These are phyloP conservation scores for Diprion similis DNA, from an alignment of 1,140 invertebrate species.

Conservation along the genomic window DNA sequence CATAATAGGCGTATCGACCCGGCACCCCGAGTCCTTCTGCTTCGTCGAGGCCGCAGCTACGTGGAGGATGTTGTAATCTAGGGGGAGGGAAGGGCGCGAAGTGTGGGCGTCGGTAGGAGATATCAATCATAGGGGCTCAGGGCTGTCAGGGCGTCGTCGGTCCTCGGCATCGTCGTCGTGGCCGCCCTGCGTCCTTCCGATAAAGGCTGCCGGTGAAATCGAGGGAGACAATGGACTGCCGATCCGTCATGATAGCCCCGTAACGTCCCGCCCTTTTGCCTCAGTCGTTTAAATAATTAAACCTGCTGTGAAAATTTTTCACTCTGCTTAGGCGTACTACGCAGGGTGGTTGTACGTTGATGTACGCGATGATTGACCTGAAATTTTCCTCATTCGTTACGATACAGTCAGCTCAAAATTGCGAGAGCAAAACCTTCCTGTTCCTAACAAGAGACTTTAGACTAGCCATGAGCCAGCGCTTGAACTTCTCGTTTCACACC, in stretches of 20 bases:
- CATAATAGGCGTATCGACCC: conserved; percentile 24
- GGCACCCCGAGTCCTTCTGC: background rate
- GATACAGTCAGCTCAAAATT: too few species aligned
- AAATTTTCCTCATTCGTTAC: too few species aligned
- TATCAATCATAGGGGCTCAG: conserved; percentile 45
- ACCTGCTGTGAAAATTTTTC: background rate
- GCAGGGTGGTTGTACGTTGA: too few species aligned
- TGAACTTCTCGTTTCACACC: too few species aligned
- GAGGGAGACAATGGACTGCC: conserved; percentile 11
- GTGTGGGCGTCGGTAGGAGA: conserved; percentile 28
- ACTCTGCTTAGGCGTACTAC: too few species aligned
- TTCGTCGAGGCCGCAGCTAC: background rate
- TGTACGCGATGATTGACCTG: too few species aligned
- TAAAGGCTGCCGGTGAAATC: conserved; percentile 9
- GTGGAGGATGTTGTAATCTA: conserved; percentile 9
- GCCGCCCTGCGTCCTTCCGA: conserved; percentile 13
- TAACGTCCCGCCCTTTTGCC: background rate
- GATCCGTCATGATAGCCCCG: background rate
- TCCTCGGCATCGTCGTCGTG: background rate
- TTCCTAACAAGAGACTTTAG: too few species aligned
- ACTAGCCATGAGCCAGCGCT: too few species aligned
- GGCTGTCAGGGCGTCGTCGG: conserved; percentile 29
- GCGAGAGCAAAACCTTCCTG: too few species aligned
- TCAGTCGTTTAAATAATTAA: conserved; percentile 1
- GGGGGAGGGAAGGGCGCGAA: background rate